Evolutionary conservation across 2,797 vertebrate species (phyloP), one percentile per base, ranked within the genome.

Genomic region (Tenualosa ilisha): DNA sequence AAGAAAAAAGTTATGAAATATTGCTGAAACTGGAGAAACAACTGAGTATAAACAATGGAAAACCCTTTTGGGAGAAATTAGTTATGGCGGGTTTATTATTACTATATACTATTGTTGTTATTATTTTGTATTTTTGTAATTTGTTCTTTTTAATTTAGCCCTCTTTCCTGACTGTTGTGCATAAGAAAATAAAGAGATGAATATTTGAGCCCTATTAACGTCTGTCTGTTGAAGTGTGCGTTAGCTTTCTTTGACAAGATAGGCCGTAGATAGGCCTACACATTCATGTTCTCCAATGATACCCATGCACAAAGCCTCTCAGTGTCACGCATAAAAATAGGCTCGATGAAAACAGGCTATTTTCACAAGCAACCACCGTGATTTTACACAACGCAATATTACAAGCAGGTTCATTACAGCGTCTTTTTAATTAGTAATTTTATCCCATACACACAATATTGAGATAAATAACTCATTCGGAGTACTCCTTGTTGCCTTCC

Each of bases 171-270:
- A 22, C 72, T 79, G 0, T 20, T 79, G 0, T 72, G 26, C 11
- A 31, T 31, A 79, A 79, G 72, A 22, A 79, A 79, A 79, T 79
- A 79, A 79, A 79, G 17, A 46, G 15, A 79, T 79, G 72, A 0
- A 79, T 46, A 46, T 79, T 1, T 46, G 6, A 46, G 4, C 72
- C 26, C 37, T 9, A 46, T 17, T 20, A 4, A 22, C 20, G 72
- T 79, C 65, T 37, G 26, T 72, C 40, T 22, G 37, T 79, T 79
- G 72, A 49, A 49, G 43, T 15, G 5, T 79, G 37, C 46, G 72
- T 46, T 43, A 20, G 63, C 8, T 26, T 26, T 15, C 37, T 37
- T 13, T 2, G 4, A 37, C 17, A 12, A 31, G 65, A 4, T 17
- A 9, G 49, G 6, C 17, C 3, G 26, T 12, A 1, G 26, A 17